These are phyloP conservation scores for Mythimna lalbum DNA, from an alignment of 2,888 invertebrate genomes.

Conservation along the genomic window DNA sequence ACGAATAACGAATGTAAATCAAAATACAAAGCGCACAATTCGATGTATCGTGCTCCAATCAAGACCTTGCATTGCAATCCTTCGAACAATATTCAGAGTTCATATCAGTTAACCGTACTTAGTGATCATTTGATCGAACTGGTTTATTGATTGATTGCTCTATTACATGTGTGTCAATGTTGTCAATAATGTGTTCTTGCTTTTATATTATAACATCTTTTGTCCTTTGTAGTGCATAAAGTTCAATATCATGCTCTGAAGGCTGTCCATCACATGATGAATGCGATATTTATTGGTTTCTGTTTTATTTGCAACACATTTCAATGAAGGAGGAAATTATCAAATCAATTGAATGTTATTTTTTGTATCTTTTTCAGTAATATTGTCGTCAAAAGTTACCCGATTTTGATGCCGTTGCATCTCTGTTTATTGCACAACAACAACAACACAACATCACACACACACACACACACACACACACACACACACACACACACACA, in stretches of 20 bases:
- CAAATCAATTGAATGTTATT: too few species aligned
- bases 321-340: too few species aligned
- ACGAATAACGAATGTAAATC: slow-evolving; percentile 6
- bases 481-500: too few species aligned
- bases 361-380: too few species aligned
- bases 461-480: too few species aligned
- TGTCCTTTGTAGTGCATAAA: slow-evolving; percentile 15
- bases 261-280: not conserved
- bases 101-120: slow-evolving; percentile 53
- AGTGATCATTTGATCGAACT: slow-evolving; percentile 24
- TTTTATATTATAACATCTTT: not conserved
- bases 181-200: slow-evolving; percentile 19
- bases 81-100: slow-evolving; percentile 41
- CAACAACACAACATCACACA: too few species aligned
- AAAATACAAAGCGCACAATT: slow-evolving; percentile 7
- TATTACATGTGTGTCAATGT: slow-evolving; percentile 12
- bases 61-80: slow-evolving; percentile 18
- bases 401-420: too few species aligned
- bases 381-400: too few species aligned
- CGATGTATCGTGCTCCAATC: slow-evolving; percentile 5
- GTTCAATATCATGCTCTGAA: slow-evolving; percentile 8
- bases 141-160: slow-evolving; percentile 28
- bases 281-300: too few species aligned
- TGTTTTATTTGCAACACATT: too few species aligned
- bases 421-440: too few species aligned